phyloP scores from a whole-genome alignment of 2,797 vertebrate species.

The Manis javanica region DNA sequence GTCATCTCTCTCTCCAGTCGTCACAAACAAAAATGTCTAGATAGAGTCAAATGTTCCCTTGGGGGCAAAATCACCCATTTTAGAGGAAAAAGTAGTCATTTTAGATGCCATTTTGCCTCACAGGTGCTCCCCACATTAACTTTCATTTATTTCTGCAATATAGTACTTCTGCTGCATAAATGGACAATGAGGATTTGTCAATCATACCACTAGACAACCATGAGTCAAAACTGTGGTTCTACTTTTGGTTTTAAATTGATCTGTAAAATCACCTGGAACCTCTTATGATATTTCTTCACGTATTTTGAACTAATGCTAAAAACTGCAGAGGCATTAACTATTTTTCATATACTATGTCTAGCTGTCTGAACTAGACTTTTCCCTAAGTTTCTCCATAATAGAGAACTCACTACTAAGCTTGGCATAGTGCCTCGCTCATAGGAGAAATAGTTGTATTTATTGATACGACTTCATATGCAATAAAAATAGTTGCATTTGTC shows the following conservation, averaged over 20 bases:
- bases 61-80: not conserved
- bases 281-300: not conserved
- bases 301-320: not conserved
- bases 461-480: not conserved
- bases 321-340: not conserved
- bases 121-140: not conserved
- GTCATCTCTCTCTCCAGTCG: not conserved
- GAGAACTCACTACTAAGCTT: not conserved
- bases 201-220: not conserved
- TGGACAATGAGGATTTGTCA: not conserved
- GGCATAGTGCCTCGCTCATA: not conserved
- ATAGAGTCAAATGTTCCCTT: not conserved
- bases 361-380: not conserved
- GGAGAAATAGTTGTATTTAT: not conserved
- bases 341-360: not conserved
- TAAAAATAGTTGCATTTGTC: not conserved
- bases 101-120: not conserved
- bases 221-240: not conserved
- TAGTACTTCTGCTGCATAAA: not conserved
- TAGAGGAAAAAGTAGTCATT: not conserved
- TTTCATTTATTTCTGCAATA: not conserved
- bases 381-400: not conserved
- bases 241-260: not conserved
- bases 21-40: not conserved
- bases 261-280: not conserved